Evolutionary conservation across 2,888 invertebrate genomes (phyloP), one percentile per base, ranked within the genome.

Genomic region (Carterocephalus palaemon): DNA sequence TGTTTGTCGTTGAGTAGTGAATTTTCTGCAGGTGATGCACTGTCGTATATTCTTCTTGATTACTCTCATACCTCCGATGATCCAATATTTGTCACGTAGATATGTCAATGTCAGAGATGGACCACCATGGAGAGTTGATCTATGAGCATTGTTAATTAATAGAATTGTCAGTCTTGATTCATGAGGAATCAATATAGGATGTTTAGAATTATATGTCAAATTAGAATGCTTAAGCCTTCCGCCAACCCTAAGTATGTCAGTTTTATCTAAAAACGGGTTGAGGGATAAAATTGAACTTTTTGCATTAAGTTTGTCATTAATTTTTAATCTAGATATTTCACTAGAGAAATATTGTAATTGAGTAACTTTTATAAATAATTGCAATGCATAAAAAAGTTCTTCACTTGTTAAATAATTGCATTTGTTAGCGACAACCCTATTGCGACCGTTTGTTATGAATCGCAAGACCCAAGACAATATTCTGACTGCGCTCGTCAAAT

Each of bases 1-100:
- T n/a, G n/a, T n/a, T n/a, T 16, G 7, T 22, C 17, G 10, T 4
- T 36, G 23, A 8, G 12, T 6, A 4, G 6, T 23, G 5, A 33
- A 33, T 9, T 19, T 17, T n/a, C 20, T 9, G 19, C 33, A 33
- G 9, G 10, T 17, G 8, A 19, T 8, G n/a, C 33, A 33, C 19
- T 33, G 3, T 8, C 19, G 6, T 33, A 33, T 33, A 2, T 16
- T n/a, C 10, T 33, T 33, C 20, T 33, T 33, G 8, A 33, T 19
- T 19, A 8, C 17, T 8, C 33, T 19, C 20, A 33, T 33, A 3
- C 19, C 33, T 10, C 33, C 20, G 9, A 19, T 16, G 6, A 33
- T 33, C 33, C 33, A 33, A 33, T 33, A 33, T 8, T 33, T 19
- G n/a, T 13, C 29, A 15, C 15, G 29, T 9, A 29, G 7, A 7